phyloP scores from a whole-genome alignment of 2,888 invertebrate genomes.

The Lumbricus terrestris region DNA sequence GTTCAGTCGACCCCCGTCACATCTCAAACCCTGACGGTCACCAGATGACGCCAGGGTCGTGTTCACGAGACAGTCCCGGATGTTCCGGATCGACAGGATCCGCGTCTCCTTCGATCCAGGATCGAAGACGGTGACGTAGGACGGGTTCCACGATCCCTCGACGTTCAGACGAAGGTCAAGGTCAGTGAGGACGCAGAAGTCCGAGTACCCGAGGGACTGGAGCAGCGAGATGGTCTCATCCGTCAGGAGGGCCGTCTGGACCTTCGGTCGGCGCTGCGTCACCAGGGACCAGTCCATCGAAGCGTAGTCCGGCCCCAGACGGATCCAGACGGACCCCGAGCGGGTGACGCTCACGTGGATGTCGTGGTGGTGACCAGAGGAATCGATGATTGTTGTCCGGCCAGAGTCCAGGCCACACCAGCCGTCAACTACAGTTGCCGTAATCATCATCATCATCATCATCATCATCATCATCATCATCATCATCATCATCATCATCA shows the following conservation, averaged over 20 bases:
- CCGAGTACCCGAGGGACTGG: slow-evolving; percentile 33
- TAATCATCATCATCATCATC: slow-evolving; percentile 17
- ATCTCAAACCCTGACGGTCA: slow-evolving; percentile 32
- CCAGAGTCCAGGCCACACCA: slow-evolving; percentile 36
- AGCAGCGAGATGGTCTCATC: slow-evolving; percentile 31
- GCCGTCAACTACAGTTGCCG: neutral
- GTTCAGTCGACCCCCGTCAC: slow-evolving; percentile 32
- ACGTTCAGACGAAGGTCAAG: slow-evolving; percentile 32
- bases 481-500: slow-evolving; percentile 21
- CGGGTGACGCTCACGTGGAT: slow-evolving; percentile 35
- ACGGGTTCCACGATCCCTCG: slow-evolving; percentile 36
- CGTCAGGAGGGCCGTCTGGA: slow-evolving; percentile 31
- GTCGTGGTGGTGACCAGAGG: slow-evolving; percentile 24
- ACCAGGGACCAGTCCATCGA: slow-evolving; percentile 34
- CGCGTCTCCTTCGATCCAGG: slow-evolving; percentile 26
- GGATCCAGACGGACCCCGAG: slow-evolving; percentile 40
- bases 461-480: neutral
- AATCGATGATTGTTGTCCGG: slow-evolving; percentile 29
- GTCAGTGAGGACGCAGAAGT: slow-evolving; percentile 37
- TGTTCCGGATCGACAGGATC: slow-evolving; percentile 27
- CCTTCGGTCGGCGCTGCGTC: slow-evolving; percentile 28
- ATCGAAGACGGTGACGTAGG: slow-evolving; percentile 34
- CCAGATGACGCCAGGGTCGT: slow-evolving; percentile 30
- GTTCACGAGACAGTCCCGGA: slow-evolving; percentile 30
- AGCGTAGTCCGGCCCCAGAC: slow-evolving; percentile 37